Conservation (phyloP, 1,140 invertebrate genomes). For the Euborellia annulipes region DNA sequence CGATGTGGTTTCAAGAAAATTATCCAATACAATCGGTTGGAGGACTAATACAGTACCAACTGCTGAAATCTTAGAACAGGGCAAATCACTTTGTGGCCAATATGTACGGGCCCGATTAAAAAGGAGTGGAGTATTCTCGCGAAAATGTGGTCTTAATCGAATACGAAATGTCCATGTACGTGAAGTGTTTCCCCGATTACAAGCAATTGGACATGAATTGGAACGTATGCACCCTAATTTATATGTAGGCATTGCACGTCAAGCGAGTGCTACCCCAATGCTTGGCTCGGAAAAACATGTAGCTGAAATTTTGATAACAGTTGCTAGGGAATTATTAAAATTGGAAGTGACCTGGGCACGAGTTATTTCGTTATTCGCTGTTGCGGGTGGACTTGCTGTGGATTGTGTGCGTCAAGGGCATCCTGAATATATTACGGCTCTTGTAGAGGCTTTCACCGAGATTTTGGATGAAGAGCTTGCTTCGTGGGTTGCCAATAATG, state of each 20-base stretch:
- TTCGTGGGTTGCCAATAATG: conserved; percentile 49
- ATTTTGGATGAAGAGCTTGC: conserved; percentile 48
- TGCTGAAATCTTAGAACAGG: conserved; percentile 38
- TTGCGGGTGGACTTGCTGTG: conserved; percentile 49
- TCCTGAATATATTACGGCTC: conserved; percentile 41
- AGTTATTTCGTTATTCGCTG: conserved; percentile 46
- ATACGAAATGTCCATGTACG: conserved; percentile 40
- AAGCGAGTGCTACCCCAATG: conserved; percentile 27
- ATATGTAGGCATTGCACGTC: conserved; percentile 18
- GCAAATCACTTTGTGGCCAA: conserved; percentile 43
- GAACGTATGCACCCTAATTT: conserved; percentile 46
- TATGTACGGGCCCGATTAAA: conserved; percentile 48
- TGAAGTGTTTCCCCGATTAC: conserved; percentile 41
- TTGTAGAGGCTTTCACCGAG: conserved; percentile 41
- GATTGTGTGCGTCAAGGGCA: conserved; percentile 50
- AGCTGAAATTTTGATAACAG: conserved; percentile 34
- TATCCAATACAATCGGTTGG: conserved; percentile 56
- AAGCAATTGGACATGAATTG: conserved; percentile 39
- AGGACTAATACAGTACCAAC: conserved; percentile 33
- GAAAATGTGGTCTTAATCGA: conserved; percentile 50
- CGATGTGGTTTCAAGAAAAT: conserved; percentile 47
- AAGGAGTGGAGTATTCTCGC: conserved; percentile 44
- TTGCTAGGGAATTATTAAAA: conserved; percentile 40
- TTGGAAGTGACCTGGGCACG: conserved; percentile 47
- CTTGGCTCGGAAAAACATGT: conserved; percentile 36